phyloP scores from a whole-genome alignment of 2,113 vertebrate species.

The Eulemur rufifrons region DNA sequence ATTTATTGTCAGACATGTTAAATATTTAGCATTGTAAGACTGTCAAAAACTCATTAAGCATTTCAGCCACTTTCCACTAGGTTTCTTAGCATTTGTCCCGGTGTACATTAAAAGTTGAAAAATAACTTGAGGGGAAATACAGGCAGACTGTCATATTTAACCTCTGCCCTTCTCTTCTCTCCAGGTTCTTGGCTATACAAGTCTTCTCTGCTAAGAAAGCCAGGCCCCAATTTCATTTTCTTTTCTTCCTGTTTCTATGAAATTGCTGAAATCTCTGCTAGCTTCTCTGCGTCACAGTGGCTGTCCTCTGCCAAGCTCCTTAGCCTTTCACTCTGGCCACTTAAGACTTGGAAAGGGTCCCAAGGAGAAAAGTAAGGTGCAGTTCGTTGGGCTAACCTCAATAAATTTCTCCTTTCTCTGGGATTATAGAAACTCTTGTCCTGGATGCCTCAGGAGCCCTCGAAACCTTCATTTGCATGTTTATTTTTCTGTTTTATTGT shows the following conservation, averaged over 20 bases:
- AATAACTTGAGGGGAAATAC: neutral
- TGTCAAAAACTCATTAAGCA: neutral
- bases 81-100: neutral
- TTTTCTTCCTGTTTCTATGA: neutral
- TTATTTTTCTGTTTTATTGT: neutral
- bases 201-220: neutral
- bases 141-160: neutral
- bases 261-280: neutral
- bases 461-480: neutral
- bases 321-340: neutral
- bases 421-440: neutral
- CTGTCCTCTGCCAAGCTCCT: neutral
- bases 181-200: neutral
- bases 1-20: neutral
- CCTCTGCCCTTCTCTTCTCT: neutral
- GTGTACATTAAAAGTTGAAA: neutral
- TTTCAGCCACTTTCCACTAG: neutral
- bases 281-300: neutral
- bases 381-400: neutral
- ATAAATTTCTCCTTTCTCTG: neutral
- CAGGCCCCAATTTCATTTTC: neutral
- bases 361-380: neutral
- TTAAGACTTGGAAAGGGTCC: neutral
- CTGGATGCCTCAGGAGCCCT: neutral
- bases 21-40: neutral